Conservation (phyloP, 1,140 invertebrate genomes). For the Belonocnema kinseyi region DNA sequence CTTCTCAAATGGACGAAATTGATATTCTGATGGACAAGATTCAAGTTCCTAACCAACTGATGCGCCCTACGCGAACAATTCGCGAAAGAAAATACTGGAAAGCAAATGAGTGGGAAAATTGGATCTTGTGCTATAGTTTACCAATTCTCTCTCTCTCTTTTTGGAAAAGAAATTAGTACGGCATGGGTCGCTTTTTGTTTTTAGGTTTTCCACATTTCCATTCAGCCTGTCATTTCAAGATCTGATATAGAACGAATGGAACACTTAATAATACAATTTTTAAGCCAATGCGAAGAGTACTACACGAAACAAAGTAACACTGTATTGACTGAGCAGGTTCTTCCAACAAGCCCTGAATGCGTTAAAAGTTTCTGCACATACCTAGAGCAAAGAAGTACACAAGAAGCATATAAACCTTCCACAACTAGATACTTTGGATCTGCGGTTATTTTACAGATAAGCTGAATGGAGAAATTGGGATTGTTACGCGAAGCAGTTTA, state of each 20-base stretch:
- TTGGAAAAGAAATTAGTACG: not conserved
- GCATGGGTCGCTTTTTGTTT: not conserved
- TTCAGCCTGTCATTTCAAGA: not conserved
- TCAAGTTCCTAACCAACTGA: no score
- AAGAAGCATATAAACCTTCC: not conserved
- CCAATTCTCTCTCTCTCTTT: no score
- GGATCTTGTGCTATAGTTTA: no score
- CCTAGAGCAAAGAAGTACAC: not conserved
- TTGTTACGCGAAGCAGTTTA: not conserved
- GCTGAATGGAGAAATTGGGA: not conserved
- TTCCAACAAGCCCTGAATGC: not conserved
- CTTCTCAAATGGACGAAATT: no score
- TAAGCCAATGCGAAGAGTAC: not conserved
- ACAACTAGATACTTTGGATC: not conserved
- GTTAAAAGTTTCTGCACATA: not conserved
- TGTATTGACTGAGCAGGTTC: not conserved
- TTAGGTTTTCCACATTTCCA: not conserved
- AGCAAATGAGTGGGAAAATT: no score
- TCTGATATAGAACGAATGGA: not conserved
- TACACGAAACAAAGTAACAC: not conserved
- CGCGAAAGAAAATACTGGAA: no score
- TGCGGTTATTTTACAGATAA: not conserved
- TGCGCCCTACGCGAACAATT: no score
- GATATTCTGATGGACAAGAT: no score
- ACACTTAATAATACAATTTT: not conserved